Conservation (phyloP, 2,113 vertebrate genomes). For the Microtus richardsoni region DNA sequence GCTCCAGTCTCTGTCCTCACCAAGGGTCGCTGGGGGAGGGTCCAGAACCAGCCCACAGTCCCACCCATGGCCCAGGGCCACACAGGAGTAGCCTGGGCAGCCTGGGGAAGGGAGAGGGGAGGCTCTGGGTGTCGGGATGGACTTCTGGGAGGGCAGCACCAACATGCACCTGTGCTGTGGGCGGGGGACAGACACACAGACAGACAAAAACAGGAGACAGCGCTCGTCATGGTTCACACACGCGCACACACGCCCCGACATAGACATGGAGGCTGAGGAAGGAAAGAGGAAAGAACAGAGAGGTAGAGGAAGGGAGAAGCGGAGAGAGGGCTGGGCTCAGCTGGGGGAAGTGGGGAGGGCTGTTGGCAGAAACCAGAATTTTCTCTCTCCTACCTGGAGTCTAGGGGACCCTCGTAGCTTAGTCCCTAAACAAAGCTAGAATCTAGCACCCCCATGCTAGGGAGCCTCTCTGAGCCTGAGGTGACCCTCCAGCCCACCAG, state of each 20-base stretch:
- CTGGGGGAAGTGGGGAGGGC: background rate
- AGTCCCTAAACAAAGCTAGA: background rate
- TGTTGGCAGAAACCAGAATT: conserved; percentile 60
- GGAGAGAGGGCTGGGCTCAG: background rate
- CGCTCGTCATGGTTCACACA: conserved; percentile 53
- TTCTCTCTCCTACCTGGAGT: background rate
- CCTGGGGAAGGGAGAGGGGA: conserved; percentile 40
- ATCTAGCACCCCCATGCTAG: background rate
- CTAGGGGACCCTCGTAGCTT: rapidly evolving
- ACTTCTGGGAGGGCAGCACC: conserved; percentile 82
- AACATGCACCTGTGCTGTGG: conserved; percentile 80
- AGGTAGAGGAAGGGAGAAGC: background rate
- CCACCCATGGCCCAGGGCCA: background rate
- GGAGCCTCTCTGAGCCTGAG: background rate
- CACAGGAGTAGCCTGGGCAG: background rate
- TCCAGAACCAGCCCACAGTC: conserved; percentile 31
- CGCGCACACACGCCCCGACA: conserved; percentile 52
- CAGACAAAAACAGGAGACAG: conserved; percentile 79
- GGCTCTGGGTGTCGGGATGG: conserved; percentile 64
- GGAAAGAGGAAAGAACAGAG: background rate
- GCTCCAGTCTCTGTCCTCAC: background rate
- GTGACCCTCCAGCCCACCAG: background rate
- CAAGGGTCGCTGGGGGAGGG: background rate
- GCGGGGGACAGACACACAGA: conserved; percentile 79
- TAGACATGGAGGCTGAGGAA: conserved; percentile 61